These are phyloP conservation scores for Drosophila pruinosa DNA, from an alignment of 1,140 invertebrate genomes.

Conservation along the genomic window DNA sequence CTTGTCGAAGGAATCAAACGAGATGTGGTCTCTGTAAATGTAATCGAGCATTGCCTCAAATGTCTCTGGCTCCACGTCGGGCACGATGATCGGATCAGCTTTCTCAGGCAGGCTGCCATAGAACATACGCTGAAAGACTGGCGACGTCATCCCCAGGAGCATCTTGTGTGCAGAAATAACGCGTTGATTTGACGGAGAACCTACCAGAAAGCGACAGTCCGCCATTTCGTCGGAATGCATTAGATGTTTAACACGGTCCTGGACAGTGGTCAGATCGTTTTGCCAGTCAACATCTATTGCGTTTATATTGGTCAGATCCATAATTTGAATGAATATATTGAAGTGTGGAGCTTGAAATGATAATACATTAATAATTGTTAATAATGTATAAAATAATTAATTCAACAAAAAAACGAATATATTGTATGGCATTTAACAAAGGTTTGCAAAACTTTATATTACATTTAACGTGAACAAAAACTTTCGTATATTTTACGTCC, in stretches of 20 bases:
- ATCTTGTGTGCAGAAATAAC: conserved; percentile 90
- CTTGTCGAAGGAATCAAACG: conserved; percentile 90
- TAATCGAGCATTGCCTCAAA: conserved; percentile 91
- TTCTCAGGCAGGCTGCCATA: conserved; percentile 88
- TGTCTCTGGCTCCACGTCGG: conserved; percentile 92
- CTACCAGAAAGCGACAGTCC: conserved; percentile 92
- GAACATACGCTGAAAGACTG: conserved; percentile 93
- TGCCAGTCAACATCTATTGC: conserved; percentile 87
- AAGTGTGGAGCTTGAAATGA: not conserved
- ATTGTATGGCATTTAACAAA: no score
- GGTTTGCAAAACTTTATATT: no score
- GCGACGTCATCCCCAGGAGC: conserved; percentile 92
- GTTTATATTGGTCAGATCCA: not conserved
- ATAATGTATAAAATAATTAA: no score
- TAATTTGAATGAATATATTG: no score
- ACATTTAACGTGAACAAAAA: no score
- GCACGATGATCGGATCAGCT: conserved; percentile 89
- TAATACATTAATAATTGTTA: conserved; percentile 21
- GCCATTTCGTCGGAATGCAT: conserved; percentile 90
- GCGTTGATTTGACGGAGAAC: conserved; percentile 89
- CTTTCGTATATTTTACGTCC: no score
- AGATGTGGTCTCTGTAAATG: conserved; percentile 91
- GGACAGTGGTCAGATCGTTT: conserved; percentile 86
- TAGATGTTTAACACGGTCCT: conserved; percentile 88
- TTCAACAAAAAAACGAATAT: no score